Evolutionary conservation across 1,140 invertebrate genomes (phyloP).

Genomic region (Belonocnema kinseyi): DNA sequence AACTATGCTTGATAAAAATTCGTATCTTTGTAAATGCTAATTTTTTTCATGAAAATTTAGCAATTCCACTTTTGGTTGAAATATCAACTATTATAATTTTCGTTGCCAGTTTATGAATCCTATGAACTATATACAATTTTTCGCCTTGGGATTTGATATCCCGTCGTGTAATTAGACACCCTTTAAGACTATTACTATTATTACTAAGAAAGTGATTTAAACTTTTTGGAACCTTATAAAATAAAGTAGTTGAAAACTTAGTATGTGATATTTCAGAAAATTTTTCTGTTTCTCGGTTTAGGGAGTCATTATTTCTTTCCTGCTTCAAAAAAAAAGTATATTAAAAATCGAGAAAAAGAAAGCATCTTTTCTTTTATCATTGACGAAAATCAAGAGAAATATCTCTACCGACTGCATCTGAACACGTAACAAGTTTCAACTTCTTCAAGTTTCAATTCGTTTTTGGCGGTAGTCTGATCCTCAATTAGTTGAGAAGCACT

Average conservation of each 20-base stretch:
- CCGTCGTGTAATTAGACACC: not conserved
- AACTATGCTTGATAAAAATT: no score
- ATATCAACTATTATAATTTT: no score
- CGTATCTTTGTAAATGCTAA: no score
- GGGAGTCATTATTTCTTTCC: slow-evolving; percentile 41
- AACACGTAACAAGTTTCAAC: slow-evolving; percentile 24
- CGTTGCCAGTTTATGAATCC: no score
- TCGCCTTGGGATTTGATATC: no score
- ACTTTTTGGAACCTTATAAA: no score
- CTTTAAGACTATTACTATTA: no score
- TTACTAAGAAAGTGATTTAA: no score
- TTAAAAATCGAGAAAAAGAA: slow-evolving; percentile 54
- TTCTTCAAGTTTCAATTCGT: slow-evolving; percentile 31
- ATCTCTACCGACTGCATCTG: not conserved
- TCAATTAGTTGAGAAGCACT: slow-evolving; percentile 29
- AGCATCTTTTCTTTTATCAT: slow-evolving; percentile 49
- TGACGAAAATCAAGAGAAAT: not conserved
- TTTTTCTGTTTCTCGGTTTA: not conserved
- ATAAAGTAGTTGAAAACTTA: no score
- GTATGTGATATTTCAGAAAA: not conserved
- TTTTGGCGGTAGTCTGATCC: slow-evolving; percentile 25
- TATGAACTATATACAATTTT: no score
- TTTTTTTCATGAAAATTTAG: no score
- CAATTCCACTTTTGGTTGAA: no score
- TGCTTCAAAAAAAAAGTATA: slow-evolving; percentile 46